A percentile compares a stretch with the other conserved stretches of the same genome.
Conservation (phyloP, 2,888 invertebrate species). For the Hybos culiciformis region DNA sequence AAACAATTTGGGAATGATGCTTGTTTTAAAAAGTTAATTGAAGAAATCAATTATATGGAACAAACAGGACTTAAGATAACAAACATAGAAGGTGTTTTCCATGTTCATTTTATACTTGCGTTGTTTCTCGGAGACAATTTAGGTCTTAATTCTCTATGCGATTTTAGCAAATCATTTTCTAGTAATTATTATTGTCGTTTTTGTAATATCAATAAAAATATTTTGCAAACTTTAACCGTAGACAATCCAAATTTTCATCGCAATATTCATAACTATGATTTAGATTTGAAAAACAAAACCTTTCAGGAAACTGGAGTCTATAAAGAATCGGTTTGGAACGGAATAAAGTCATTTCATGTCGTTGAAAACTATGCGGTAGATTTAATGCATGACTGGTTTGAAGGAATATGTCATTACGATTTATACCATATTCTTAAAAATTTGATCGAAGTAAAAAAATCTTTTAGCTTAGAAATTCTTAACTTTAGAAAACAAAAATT, state of each 20-base stretch:
- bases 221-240: neutral
- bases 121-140: neutral
- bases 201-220: neutral
- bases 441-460: too few relatives aligned
- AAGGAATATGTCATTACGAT: constrained; percentile 1
- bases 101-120: neutral
- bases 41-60: neutral
- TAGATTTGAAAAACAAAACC: neutral
- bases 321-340: neutral
- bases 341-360: constrained; percentile 1
- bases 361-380: constrained; percentile 1
- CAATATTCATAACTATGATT: neutral
- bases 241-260: neutral
- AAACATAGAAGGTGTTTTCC: neutral
- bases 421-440: neutral
- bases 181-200: neutral
- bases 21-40: neutral
- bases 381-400: constrained; percentile 4
- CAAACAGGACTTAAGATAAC: neutral
- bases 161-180: neutral
- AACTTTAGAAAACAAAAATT: too few relatives aligned
- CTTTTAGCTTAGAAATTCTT: neutral
- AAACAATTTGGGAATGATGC: neutral
- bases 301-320: neutral
- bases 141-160: neutral